Evolutionary conservation across 2,113 vertebrate species (phyloP).

Genomic region (Thalassoma bifasciatum): DNA sequence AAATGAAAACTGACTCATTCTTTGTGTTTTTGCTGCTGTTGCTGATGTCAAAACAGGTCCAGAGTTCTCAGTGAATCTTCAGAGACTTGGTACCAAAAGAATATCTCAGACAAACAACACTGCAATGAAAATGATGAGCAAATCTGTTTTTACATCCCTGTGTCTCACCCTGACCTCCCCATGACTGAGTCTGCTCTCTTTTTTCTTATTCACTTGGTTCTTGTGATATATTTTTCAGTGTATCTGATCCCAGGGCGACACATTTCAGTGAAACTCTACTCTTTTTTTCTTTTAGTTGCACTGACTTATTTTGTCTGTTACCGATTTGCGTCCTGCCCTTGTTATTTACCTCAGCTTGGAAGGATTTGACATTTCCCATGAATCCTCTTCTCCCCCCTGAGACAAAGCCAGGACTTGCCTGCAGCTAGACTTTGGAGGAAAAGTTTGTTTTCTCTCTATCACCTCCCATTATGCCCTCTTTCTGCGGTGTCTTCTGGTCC

Average conservation of each 20-base stretch:
- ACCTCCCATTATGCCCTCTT: not conserved
- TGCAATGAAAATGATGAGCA: not conserved
- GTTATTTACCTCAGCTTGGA: not conserved
- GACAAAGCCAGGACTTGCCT: not conserved
- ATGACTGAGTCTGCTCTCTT: not conserved
- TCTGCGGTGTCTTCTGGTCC: not conserved
- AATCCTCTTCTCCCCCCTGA: not conserved
- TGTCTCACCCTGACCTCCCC: too few relatives aligned
- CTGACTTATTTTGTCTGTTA: not conserved
- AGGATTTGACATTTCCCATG: not conserved
- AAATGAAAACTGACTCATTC: not conserved
- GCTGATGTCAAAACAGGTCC: too few relatives aligned
- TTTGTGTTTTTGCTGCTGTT: too few relatives aligned
- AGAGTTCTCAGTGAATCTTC: too few relatives aligned
- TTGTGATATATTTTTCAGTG: not conserved
- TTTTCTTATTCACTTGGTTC: not conserved
- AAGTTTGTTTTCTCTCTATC: not conserved
- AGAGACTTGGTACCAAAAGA: too few relatives aligned
- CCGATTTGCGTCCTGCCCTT: not conserved
- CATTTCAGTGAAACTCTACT: not conserved
- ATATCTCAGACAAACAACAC: not conserved
- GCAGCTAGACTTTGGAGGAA: not conserved
- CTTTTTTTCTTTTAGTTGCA: slow-evolving; percentile 1
- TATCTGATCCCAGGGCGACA: too few relatives aligned
- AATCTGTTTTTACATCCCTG: too few relatives aligned